Base-by-base conservation (phyloP, 2,113 vertebrate species). In the Triplophysa dalaica region DNA sequence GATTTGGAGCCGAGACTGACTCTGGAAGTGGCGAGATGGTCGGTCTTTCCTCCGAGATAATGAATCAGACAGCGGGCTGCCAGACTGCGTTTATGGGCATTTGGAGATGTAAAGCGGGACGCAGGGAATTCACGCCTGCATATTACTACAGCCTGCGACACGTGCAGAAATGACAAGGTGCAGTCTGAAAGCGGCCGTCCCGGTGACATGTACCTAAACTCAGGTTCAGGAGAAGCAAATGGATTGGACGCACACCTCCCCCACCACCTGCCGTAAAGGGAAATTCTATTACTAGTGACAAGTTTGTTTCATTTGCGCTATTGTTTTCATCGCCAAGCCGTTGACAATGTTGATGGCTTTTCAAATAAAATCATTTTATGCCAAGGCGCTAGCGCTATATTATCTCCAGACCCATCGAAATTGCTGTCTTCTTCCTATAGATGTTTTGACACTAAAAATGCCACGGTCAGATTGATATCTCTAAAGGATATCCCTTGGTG, bases 141-240 rank as follows among this genome's bases (percentile, higher is more conserved):
- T 85, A 89, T 87, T 86, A 89, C 33, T 38, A 38, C 84, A 87
- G 80, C 82, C 85, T 87, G 82, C 87, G 89, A 90, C 90, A 90
- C 73, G 78, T 83, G 81, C 85, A 84, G 54, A 91, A 93, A 90
- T 90, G 88, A 87, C 83, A 84, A 67, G 79, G 77, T 89, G 89
- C 86, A 86, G 83, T 83, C 72, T 41, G 10, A 70, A 85, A 63
- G 38, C 70, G 76, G 60, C 17, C 16, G 17, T 4, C 14, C 65
- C 54, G 64, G 60, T 50, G 64, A 67, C 63, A 64, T 38, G 75
- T 33, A 58, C 62, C 52, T 78, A 77, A 60, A 68, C 64, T 62
- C 72, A 26, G 65, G 76, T 81, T 61, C 62, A 70, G 64, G 60
- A 75, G 48, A 43, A 79, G 66, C 77, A 82, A 82, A 81, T 84